Percentiles rank a stretch among this genome's conserved stretches.
Evolutionary conservation across 2,113 vertebrate species (phyloP).

Genomic region (Cyphomyrus plagiostoma): DNA sequence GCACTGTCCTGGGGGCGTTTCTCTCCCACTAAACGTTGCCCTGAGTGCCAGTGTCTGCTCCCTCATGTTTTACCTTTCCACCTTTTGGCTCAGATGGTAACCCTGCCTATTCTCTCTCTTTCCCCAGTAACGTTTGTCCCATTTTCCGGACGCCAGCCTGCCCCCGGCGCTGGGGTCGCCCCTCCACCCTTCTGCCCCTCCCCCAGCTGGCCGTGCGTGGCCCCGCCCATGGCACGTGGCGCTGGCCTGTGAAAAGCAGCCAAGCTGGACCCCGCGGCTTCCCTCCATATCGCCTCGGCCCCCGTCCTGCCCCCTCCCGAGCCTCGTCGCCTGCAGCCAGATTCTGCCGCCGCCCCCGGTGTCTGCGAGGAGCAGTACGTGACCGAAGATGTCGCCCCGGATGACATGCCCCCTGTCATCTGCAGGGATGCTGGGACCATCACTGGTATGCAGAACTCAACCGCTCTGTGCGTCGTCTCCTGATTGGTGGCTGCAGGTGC

Average conservation of each 20-base stretch:
- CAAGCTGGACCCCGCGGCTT: conserved; percentile 92
- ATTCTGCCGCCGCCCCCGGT: conserved; percentile 54
- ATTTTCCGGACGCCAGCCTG: background rate
- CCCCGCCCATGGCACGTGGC: conserved; percentile 73
- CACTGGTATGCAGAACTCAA: conserved; percentile 68
- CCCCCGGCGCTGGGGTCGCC: background rate
- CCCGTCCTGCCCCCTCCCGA: conserved; percentile 53
- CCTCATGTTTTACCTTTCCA: background rate
- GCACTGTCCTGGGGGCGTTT: background rate
- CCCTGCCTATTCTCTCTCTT: background rate
- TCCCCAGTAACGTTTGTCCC: background rate
- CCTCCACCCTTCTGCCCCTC: conserved; percentile 17
- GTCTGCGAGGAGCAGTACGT: conserved; percentile 77
- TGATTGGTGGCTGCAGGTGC: background rate
- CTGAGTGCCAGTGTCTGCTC: background rate
- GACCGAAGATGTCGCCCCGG: conserved; percentile 63
- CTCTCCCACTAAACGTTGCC: background rate
- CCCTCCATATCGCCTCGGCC: conserved; percentile 69
- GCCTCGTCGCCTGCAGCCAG: conserved; percentile 43
- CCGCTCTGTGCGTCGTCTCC: background rate
- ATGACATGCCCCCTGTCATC: conserved; percentile 51
- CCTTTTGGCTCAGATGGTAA: background rate
- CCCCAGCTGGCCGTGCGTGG: conserved; percentile 48
- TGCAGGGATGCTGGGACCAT: conserved; percentile 94
- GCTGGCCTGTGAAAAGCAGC: conserved; percentile 74